Evolutionary conservation across 2,888 invertebrate genomes (phyloP), one percentile per base, ranked within the genome.

Genomic region (Acleris cristana): DNA sequence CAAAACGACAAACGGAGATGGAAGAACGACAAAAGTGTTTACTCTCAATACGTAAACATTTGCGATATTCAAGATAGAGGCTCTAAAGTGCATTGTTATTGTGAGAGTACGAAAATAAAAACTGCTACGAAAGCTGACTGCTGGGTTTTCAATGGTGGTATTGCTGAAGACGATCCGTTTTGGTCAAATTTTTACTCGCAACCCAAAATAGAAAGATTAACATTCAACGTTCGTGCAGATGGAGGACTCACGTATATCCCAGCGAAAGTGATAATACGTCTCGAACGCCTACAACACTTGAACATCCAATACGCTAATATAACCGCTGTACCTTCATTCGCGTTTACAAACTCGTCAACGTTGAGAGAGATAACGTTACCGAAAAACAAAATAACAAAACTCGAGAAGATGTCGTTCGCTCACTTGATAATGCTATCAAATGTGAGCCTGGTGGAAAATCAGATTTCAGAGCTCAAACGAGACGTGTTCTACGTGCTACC

Each of bases 121-220:
- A 89, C 89, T 2, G 96, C 96, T 1, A 95, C 95, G 21, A 95
- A 95, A 74, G 96, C 96, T 3, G 96, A 96, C 79, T 97, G 97
- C 80, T 95, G 95, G 95, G 94, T 97, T 7, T 95, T 96, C 84
- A 95, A 95, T 70, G 93, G 94, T 5, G 95, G 95, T 8, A 94
- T 95, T n/a, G 94, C 94, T 53, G 95, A 95, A 76, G 95, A 95
- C 72, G 95, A 96, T 79, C 94, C 95, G 7, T 94, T 96, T 70
- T 97, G 97, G 97, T 94, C 94, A 23, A 94, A 95, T 75, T 96
- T 97, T 87, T 93, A 94, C 71, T 95, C 96, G 10, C 97, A 97
- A 83, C 95, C 95, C 12, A 94, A 95, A 76, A 88, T 97, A 72
- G 94, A 95, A 73, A 95, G 95, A 76, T 89, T 97, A 65, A 95